phyloP scores from a whole-genome alignment of 2,888 invertebrate genomes.

The Aleiodes alternator region DNA sequence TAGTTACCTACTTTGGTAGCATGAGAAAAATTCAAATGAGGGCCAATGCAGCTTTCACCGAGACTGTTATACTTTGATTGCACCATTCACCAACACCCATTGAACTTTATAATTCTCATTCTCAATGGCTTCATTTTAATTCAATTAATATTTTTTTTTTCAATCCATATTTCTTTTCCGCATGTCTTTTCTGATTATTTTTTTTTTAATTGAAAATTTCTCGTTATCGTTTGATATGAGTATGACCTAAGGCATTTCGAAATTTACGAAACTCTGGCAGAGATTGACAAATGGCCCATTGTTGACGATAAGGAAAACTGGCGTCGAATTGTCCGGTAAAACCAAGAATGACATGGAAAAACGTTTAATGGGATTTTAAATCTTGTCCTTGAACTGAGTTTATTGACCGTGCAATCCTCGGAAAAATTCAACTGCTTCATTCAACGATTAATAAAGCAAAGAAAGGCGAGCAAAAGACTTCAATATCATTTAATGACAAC shows the following conservation, averaged over 20 bases:
- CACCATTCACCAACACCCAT: conserved; percentile 24
- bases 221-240: not conserved
- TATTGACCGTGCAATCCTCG: no score
- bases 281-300: not conserved
- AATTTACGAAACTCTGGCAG: conserved; percentile 7
- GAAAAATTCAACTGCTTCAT: not conserved
- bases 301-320: conserved; percentile 16
- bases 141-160: conserved; percentile 8
- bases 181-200: no score
- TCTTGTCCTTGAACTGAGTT: no score
- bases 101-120: conserved; percentile 27
- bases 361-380: no score
- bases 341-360: no score
- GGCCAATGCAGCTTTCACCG: conserved; percentile 29
- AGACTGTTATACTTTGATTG: conserved; percentile 33
- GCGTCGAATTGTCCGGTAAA: not conserved
- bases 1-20: conserved; percentile 25
- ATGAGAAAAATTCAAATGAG: conserved; percentile 32
- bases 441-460: no score
- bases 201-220: no score
- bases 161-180: no score
- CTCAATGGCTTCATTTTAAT: conserved; percentile 24
- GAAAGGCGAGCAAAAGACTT: no score
- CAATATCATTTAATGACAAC: conserved; percentile 4
- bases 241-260: not conserved